Base-by-base conservation (phyloP, 2,113 vertebrate species). In the Cebidichthys violaceus region DNA sequence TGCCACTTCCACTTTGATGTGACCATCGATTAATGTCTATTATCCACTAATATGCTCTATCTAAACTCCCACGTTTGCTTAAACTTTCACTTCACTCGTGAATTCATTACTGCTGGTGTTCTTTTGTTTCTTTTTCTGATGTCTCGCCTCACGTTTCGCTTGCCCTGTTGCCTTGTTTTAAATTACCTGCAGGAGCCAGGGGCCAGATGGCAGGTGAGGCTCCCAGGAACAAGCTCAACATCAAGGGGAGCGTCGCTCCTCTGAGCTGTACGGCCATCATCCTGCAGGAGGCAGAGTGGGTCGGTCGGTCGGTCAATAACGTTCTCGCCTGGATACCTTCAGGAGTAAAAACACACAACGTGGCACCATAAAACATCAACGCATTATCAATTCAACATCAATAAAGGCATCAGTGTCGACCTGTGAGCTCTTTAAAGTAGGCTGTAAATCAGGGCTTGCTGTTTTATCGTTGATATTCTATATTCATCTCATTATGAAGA, bases 121-220 rank as follows among this genome's bases (percentile, higher is more conserved):
- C n/a, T n/a, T n/a, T n/a, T n/a, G n/a, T n/a, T n/a, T n/a, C n/a
- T n/a, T n/a, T n/a, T n/a, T n/a, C n/a, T n/a, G n/a, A n/a, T n/a
- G n/a, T n/a, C n/a, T n/a, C n/a, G n/a, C n/a, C n/a, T n/a, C n/a
- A n/a, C n/a, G n/a, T n/a, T n/a, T n/a, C n/a, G n/a, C n/a, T n/a
- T n/a, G n/a, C n/a, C n/a, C n/a, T n/a, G n/a, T n/a, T n/a, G n/a
- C n/a, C n/a, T n/a, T n/a, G 27, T 27, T 0, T 79, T 2, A 6
- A 33, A 33, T 81, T 80, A 93, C 92, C 90, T 89, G 90, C 82
- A 71, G 88, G 82, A 64, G 70, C n/a, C 54, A 79, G 35, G 4
- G 55, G 55, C 76, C 86, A 79, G 18, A 85, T 14, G 27, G 55
- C 68, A 15, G 69, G 35, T 2, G 47, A 81, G 37, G 73, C 41